Percentiles rank a stretch among this genome's conserved stretches.
Evolutionary conservation across 1,140 invertebrate genomes (phyloP).

Genomic region (Macrobrachium rosenbergii): DNA sequence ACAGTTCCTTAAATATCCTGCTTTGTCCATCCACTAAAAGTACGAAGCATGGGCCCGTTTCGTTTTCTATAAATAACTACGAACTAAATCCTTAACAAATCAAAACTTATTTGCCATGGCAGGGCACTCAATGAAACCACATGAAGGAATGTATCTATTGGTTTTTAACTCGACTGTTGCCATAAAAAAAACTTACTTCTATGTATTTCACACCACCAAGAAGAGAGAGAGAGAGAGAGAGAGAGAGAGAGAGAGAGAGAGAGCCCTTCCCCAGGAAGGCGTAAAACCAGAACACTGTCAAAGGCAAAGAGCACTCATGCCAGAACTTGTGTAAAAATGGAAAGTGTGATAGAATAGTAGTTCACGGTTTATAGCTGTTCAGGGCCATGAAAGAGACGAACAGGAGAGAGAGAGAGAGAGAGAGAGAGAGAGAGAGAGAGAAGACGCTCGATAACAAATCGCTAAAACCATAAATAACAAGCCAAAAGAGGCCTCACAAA

Average conservation of each 20-base stretch:
- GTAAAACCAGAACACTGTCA: background rate
- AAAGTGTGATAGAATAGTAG: background rate
- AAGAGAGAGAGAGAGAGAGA: background rate
- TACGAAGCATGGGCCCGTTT: no score
- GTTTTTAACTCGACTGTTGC: background rate
- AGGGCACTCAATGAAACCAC: no score
- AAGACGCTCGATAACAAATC: no score
- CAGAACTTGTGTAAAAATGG: background rate
- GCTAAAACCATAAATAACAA: no score
- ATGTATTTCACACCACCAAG: background rate
- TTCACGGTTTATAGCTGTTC: background rate
- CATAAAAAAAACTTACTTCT: background rate
- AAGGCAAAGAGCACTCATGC: background rate
- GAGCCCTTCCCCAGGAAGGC: background rate
- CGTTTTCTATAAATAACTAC: no score
- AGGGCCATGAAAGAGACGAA: background rate
- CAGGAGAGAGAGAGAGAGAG: conserved; percentile 8
- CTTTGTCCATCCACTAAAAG: no score
- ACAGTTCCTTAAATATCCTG: no score
- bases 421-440: background rate
- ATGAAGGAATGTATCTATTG: no score
- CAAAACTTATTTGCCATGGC: no score
- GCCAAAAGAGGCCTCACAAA: no score
- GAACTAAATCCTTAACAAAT: no score
- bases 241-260: conserved; percentile 20